Evolutionary conservation across 2,888 invertebrate species (phyloP).

Genomic region (Epinotia bilunana): DNA sequence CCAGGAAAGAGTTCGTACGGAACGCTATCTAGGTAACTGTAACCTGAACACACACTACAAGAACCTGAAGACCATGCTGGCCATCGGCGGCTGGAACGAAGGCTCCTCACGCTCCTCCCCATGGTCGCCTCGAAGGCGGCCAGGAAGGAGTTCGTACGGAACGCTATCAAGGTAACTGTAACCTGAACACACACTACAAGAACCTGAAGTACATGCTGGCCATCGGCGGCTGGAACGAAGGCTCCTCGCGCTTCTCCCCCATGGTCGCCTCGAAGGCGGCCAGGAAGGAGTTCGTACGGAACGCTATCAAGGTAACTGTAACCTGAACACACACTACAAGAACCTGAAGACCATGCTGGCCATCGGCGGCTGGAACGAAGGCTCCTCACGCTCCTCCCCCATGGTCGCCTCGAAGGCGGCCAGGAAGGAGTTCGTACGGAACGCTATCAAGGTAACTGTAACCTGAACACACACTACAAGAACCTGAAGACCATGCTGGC

Average conservation of each 20-base stretch:
- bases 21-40: too few species aligned
- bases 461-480: neutral
- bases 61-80: too few species aligned
- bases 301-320: constrained; percentile 88
- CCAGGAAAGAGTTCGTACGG: too few species aligned
- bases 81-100: too few species aligned
- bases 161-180: too few species aligned
- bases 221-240: constrained; percentile 97
- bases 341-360: constrained; percentile 86
- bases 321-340: neutral
- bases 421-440: constrained; percentile 91
- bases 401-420: constrained; percentile 92
- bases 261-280: constrained; percentile 92
- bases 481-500: constrained; percentile 93
- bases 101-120: too few species aligned
- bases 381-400: constrained; percentile 93
- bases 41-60: too few species aligned
- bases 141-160: too few species aligned
- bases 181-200: constrained; percentile 96
- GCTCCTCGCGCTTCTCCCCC: constrained; percentile 93
- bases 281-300: constrained; percentile 92
- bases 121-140: too few species aligned
- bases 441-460: constrained; percentile 90
- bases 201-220: constrained; percentile 95
- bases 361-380: constrained; percentile 95